Evolutionary conservation across 2,113 vertebrate species (phyloP).

Genomic region (Plotosus lineatus): DNA sequence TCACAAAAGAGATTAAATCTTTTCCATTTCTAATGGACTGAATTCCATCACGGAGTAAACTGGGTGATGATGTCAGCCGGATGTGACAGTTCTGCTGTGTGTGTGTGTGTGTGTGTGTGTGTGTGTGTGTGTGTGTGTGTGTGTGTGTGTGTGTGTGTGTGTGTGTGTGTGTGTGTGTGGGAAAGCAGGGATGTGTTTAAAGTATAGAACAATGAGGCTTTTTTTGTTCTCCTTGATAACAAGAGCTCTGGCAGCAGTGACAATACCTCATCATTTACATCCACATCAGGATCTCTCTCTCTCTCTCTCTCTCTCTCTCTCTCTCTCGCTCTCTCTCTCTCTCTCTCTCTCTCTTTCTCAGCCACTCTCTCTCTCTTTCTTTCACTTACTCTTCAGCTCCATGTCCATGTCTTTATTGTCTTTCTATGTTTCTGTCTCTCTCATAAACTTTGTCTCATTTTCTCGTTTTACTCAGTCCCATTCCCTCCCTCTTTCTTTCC

Average conservation of each 20-base stretch:
- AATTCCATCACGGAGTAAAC: slow-evolving; percentile 20
- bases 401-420: no score
- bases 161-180: slow-evolving; percentile 46
- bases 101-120: slow-evolving; percentile 38
- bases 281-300: slow-evolving; percentile 30
- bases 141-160: slow-evolving; percentile 23
- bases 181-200: slow-evolving; percentile 44
- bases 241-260: slow-evolving; percentile 37
- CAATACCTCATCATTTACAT: slow-evolving; percentile 45
- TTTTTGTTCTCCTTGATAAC: slow-evolving; percentile 30
- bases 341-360: neutral
- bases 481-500: slow-evolving; percentile 23
- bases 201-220: slow-evolving; percentile 40
- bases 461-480: no score
- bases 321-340: slow-evolving; percentile 26
- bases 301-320: slow-evolving; percentile 27
- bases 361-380: slow-evolving; percentile 22
- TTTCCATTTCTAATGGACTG: neutral
- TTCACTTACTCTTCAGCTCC: neutral
- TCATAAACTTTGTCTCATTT: no score
- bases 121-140: slow-evolving; percentile 39
- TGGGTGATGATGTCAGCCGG: slow-evolving; percentile 30
- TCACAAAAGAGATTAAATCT: no score
- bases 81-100: slow-evolving; percentile 43
- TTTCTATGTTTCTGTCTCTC: no score